Base-by-base conservation (phyloP, 2,888 invertebrate species). In the Cosmorhoe ocellata region DNA sequence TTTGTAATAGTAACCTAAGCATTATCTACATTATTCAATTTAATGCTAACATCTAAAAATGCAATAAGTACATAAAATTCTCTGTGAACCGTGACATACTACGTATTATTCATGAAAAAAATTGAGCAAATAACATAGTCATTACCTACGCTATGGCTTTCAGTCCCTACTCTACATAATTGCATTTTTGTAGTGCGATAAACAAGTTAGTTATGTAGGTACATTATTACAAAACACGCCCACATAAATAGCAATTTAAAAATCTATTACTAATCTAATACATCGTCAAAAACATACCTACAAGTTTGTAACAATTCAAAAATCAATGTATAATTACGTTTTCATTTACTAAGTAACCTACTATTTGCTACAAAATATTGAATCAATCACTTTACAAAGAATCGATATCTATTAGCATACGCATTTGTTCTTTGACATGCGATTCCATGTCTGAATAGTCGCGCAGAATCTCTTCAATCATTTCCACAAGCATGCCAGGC, bases 391-490 rank as follows among this genome's bases (percentile, higher is more conserved):
- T 34, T 65, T 70, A 83, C 64, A 81, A 63, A 10, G 79, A 71
- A 59, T 90, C 88, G 67, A 81, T 84, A 59, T 90, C 88, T 66
- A 80, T 84, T 59, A 93, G 79, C 79, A 91, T 82, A 65, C 89
- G 87, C 80, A 93, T 90, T 76, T 92, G 91, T 52, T 91, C 92
- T 74, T 95, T 95, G 82, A 96, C 94, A 75, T 97, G 97, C 48
- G 91, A 84, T 72, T 96, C 94, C 90, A 96, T 92, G 64, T 96
- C 92, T n/a, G 94, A 92, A 73, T 95, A 97, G 79, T 97, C 97
- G 51, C 92, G 90, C 51, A 97, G 84, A 9, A 95, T 94, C 62
- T 95, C 94, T 66, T 94, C 93, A 58, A 97, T 93, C 79, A 96
- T 93, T 71, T 95, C 95, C 36, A 93, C 89, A 61, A 97, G 89